phyloP scores from a whole-genome alignment of 2,113 vertebrate genomes.

The Phainopepla nitens region DNA sequence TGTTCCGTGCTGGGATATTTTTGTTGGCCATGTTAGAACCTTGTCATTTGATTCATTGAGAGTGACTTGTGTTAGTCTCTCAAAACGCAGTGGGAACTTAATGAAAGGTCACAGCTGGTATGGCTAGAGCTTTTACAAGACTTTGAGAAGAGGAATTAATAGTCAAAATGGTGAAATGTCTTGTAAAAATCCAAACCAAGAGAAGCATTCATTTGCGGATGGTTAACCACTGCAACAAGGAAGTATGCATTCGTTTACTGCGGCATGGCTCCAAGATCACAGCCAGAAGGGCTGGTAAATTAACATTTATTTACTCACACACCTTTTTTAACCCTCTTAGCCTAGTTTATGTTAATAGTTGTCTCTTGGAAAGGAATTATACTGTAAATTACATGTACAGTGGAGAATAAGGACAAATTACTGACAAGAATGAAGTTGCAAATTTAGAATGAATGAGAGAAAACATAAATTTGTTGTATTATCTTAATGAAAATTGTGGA shows the following conservation, averaged over 20 bases:
- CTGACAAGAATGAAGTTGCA: background rate
- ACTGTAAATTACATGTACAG: background rate
- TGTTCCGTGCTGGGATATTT: slow-evolving; percentile 82
- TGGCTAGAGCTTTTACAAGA: slow-evolving; percentile 13
- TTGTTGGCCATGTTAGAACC: slow-evolving; percentile 76
- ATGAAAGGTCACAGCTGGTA: slow-evolving; percentile 63
- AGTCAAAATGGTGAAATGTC: slow-evolving; percentile 83
- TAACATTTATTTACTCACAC: background rate
- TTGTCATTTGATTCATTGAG: slow-evolving; percentile 85
- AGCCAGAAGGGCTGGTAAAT: slow-evolving; percentile 77
- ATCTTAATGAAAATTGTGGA: background rate
- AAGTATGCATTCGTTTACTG: slow-evolving; percentile 88
- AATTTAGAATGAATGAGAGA: background rate
- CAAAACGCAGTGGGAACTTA: slow-evolving; percentile 53
- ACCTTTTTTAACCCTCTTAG: background rate
- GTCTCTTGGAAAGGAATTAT: background rate
- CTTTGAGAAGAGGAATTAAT: slow-evolving; percentile 2
- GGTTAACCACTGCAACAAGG: slow-evolving; percentile 88
- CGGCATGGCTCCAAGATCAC: slow-evolving; percentile 82
- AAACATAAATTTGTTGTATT: background rate
- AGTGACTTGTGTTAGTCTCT: slow-evolving; percentile 41
- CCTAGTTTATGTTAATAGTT: background rate
- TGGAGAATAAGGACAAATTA: background rate
- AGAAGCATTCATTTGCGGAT: slow-evolving; percentile 86
- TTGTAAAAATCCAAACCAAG: slow-evolving; percentile 91